Evolutionary conservation across 1,140 invertebrate species (phyloP), one percentile per base, ranked within the genome.

Genomic region (Sinonovacula constricta): DNA sequence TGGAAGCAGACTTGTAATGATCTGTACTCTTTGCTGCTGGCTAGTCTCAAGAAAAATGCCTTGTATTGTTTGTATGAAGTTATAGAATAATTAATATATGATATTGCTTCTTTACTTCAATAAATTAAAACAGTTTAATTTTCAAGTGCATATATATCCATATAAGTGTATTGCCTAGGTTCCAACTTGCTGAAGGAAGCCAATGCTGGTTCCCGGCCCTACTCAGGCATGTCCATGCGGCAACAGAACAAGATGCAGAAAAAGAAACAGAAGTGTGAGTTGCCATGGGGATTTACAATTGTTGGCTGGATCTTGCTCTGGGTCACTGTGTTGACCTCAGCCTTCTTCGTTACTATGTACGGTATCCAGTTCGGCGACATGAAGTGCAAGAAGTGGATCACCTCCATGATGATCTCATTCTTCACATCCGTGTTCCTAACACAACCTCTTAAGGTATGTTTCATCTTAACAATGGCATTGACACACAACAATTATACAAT

Each of bases 381-480:
- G 24, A 93, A 93, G 75, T 92, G 91, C 53, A 90, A 90, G 57
- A 92, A 93, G 84, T 93, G 93, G 93, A 90, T 93, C 4, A 92
- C 92, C 0, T 92, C 93, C 2, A 89, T 93, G 75, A 66, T 93
- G 56, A 87, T 93, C 2, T 93, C 92, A 2, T 93, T 93, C 88
- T 91, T 93, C 77, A 89, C 90, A 59, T 93, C 92, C 0, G 86
- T 93, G 14, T 90, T 93, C 65, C 80, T 93, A 30, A 93, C 92
- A 30, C 92, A 93, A 81, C 93, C 93, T 5, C 89, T 93, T 30
- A 93, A 93, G 90, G 92, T 92, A 70, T 66, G 79, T 57, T 45
- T 10, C 39, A 45, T n/a, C n/a, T n/a, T n/a, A n/a, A n/a, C n/a
- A n/a, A n/a, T n/a, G n/a, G n/a, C n/a, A n/a, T n/a, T n/a, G n/a